Conservation (phyloP, 2,113 vertebrate species). For the Lycaon pictus region DNA sequence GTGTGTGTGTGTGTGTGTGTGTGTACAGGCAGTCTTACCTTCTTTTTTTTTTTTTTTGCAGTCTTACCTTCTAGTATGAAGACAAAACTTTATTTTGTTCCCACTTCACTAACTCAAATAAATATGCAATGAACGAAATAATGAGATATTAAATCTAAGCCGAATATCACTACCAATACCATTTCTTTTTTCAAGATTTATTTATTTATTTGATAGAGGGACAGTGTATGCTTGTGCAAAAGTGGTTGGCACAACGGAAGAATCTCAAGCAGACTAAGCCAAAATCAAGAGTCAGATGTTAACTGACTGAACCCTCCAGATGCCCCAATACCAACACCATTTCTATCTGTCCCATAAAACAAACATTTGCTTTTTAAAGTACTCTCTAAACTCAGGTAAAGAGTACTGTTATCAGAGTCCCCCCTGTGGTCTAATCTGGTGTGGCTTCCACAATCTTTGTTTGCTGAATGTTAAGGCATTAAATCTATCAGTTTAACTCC, state of each 20-base stretch:
- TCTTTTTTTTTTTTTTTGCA: not conserved
- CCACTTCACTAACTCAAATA: not conserved
- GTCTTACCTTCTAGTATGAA: not conserved
- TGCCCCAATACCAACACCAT: not conserved
- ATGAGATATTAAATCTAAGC: not conserved
- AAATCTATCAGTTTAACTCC: not conserved
- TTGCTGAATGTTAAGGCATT: not conserved
- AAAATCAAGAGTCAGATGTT: not conserved
- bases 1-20: not conserved
- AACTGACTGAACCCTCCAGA: not conserved
- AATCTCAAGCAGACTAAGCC: not conserved
- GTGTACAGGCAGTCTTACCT: not conserved
- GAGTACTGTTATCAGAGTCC: not conserved
- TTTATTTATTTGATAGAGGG: not conserved
- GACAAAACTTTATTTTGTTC: not conserved
- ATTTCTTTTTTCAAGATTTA: not conserved
- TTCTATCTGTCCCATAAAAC: not conserved
- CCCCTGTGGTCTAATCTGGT: not conserved
- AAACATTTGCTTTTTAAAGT: not conserved
- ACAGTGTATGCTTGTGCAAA: not conserved
- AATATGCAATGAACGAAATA: conserved; percentile 4
- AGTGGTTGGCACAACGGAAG: not conserved
- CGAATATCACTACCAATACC: not conserved
- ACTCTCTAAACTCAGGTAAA: not conserved
- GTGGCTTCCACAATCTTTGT: not conserved